phyloP scores from a whole-genome alignment of 2,797 vertebrate species.

The Pseudotriccus pelzelni region DNA sequence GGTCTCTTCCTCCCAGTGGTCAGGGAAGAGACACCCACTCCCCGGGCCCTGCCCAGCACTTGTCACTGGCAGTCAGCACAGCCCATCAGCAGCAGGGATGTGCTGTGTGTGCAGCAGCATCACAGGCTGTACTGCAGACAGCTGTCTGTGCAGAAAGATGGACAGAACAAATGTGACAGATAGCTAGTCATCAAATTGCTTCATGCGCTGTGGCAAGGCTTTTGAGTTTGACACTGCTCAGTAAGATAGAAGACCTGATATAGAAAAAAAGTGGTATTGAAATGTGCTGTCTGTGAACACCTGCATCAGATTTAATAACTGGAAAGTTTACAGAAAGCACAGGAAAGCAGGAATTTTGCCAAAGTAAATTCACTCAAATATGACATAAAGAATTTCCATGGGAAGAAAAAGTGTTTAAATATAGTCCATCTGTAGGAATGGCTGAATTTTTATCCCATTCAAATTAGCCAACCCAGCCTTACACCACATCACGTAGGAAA shows the following conservation, averaged over 20 bases:
- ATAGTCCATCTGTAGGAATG: neutral
- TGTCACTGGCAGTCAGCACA: neutral
- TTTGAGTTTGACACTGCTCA: neutral
- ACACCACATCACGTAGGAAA: accelerated
- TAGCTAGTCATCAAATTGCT: neutral
- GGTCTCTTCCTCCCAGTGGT: neutral
- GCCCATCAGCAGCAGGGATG: accelerated
- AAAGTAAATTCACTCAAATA: neutral
- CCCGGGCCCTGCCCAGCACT: neutral
- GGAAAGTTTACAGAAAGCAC: neutral
- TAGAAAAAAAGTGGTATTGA: neutral
- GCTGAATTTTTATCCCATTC: neutral
- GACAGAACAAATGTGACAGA: neutral
- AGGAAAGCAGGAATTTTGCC: neutral
- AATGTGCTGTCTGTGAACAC: neutral
- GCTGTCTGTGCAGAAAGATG: neutral
- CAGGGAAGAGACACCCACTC: neutral
- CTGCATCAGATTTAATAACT: neutral
- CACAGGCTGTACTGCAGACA: neutral
- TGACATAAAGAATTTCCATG: neutral
- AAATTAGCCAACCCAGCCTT: neutral
- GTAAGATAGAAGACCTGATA: neutral
- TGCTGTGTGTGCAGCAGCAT: neutral
- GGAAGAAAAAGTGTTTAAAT: neutral
- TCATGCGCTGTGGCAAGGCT: neutral